These are phyloP conservation scores for Caenorhabditis imperialis DNA, from an alignment of 2,888 invertebrate species.

Conservation along the genomic window DNA sequence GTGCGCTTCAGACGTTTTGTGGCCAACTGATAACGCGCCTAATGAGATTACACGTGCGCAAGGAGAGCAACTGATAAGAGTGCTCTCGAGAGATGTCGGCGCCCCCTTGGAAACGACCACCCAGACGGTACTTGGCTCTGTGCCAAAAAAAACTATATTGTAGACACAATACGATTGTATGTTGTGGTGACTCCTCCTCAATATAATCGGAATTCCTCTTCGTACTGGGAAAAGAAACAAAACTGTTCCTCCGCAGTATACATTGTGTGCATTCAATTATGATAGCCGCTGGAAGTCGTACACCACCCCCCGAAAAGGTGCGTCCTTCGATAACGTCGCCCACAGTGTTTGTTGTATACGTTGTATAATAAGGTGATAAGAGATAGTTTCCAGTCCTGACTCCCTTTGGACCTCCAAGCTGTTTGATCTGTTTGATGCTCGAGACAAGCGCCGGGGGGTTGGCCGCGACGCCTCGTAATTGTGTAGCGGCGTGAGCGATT, in stretches of 20 bases:
- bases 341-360: too few relatives aligned
- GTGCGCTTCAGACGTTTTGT: constrained; percentile 11
- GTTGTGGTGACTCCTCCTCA: constrained; percentile 1
- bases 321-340: too few relatives aligned
- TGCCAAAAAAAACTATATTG: too few relatives aligned
- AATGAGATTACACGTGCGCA: constrained; percentile 38
- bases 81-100: too few relatives aligned
- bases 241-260: constrained; percentile 17
- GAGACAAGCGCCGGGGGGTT: neutral
- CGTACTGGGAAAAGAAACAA: constrained; percentile 19
- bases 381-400: too few relatives aligned
- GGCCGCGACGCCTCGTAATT: constrained; percentile 53
- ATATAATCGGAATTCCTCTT: too few relatives aligned
- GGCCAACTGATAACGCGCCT: neutral
- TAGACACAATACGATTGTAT: constrained; percentile 11
- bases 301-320: too few relatives aligned
- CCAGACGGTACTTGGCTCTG: too few relatives aligned
- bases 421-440: constrained; percentile 1
- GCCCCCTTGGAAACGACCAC: too few relatives aligned
- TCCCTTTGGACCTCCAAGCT: constrained; percentile 1
- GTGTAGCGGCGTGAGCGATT: constrained; percentile 57
- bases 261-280: constrained; percentile 37
- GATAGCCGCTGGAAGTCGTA: too few relatives aligned
- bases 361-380: too few relatives aligned
- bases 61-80: too few relatives aligned